phyloP scores from a whole-genome alignment of 2,113 vertebrate species.

The Phasianus colchicus region DNA sequence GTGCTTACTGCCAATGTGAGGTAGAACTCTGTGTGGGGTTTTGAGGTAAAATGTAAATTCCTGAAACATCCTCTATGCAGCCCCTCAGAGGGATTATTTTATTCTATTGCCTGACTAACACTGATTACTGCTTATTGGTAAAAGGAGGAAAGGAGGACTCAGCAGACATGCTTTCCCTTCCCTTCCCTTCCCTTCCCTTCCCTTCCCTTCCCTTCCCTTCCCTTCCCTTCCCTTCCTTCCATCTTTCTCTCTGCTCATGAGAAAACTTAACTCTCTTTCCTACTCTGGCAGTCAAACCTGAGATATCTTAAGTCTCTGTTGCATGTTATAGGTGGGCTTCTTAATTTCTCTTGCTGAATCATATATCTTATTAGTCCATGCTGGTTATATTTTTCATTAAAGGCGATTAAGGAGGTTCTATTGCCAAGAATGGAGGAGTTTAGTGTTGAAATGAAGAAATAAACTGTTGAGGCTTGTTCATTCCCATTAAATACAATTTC shows the following conservation, averaged over 20 bases:
- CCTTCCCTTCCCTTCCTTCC: no score
- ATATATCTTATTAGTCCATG: not conserved
- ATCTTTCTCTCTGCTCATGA: not conserved
- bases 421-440: not conserved
- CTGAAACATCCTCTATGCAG: not conserved
- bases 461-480: not conserved
- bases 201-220: no score
- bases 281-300: not conserved
- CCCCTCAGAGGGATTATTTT: not conserved
- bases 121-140: not conserved
- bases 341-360: not conserved
- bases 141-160: not conserved
- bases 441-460: not conserved
- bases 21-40: not conserved
- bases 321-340: not conserved
- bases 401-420: not conserved
- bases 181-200: no score
- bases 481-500: not conserved
- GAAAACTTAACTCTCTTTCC: not conserved
- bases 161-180: not conserved
- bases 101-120: not conserved
- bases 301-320: not conserved
- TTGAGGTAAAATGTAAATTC: conserved; percentile 20
- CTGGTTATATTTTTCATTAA: not conserved
- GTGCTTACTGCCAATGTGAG: not conserved